Evolutionary conservation across 2,113 vertebrate species (phyloP), one percentile per base, ranked within the genome.

Genomic region (Oostethus manadensis): DNA sequence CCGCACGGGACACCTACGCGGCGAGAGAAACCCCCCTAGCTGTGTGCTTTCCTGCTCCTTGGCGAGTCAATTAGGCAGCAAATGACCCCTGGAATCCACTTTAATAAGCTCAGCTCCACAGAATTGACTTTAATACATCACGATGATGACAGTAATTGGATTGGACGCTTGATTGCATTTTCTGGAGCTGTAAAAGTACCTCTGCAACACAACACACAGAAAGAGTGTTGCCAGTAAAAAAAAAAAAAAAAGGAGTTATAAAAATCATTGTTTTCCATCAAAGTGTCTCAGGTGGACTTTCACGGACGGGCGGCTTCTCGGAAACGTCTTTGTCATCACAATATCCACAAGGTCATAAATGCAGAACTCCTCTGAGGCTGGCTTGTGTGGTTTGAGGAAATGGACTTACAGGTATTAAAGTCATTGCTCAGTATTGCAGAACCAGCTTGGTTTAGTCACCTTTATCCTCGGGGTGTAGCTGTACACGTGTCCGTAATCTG

Each of bases 1-100:
- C 75, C 66, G 62, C 51, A 72, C 75, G 71, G 62, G 55, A 69
- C 60, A 6, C 43, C 10, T 70, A 76, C 76, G 79, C 69, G 75
- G 70, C 23, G 21, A 79, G 21, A 79, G 76, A 77, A 78, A 79
- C 58, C 59, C 78, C 80, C 74, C 61, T 50, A 44, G 86, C 82
- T 73, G 46, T 85, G 74, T 75, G 77, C 62, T 78, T 77, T 84
- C 63, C 58, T 81, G 76, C 83, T 81, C 71, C 62, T 72, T 76
- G 73, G 77, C 44, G 74, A 87, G 87, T 86, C 88, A 89, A 87
- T 89, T 91, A 89, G 80, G 86, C 84, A 89, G 79, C 82, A 89
- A 90, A 91, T 88, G 87, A 87, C 87, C 89, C 86, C 72, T 80
- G 68, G 67, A 85, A 84, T 79, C 63, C 74, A 75, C 72, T 79